Evolutionary conservation across 2,113 vertebrate genomes (phyloP).

Genomic region (Sceloporus undulatus): DNA sequence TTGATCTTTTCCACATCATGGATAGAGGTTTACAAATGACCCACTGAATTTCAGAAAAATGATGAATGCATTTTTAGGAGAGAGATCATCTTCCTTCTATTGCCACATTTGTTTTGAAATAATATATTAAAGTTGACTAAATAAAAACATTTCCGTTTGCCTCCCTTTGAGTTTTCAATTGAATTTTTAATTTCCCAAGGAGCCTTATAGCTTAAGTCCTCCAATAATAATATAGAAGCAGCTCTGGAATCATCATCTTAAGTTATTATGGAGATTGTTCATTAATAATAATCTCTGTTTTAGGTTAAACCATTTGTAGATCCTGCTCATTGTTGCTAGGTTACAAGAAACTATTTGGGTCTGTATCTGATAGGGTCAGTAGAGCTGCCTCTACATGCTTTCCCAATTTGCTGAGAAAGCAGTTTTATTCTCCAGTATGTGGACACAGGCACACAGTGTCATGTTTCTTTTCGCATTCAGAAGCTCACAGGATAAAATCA

Average conservation of each 20-base stretch:
- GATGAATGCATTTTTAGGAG: neutral
- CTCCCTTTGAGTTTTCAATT: neutral
- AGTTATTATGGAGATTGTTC: constrained; percentile 24
- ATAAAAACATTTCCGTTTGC: constrained; percentile 17
- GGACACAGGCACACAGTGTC: neutral
- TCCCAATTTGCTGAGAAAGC: constrained; percentile 14
- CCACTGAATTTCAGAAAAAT: neutral
- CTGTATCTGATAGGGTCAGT: constrained; percentile 23
- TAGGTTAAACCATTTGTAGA: constrained; percentile 5
- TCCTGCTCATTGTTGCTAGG: neutral
- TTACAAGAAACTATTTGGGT: constrained; percentile 12
- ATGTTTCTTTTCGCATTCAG: neutral
- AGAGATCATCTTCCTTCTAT: neutral
- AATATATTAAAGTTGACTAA: neutral
- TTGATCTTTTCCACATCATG: neutral
- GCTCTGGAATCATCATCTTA: neutral
- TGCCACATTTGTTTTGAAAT: neutral
- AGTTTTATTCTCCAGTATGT: neutral
- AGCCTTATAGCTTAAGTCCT: neutral
- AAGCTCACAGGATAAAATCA: neutral
- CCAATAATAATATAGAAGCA: constrained; percentile 15
- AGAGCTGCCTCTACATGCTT: constrained; percentile 1
- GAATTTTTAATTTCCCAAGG: constrained; percentile 17
- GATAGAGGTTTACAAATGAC: neutral
- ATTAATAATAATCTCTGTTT: neutral